Base-by-base conservation (phyloP, 2,113 vertebrate genomes). In the Melanerpes formicivorus region DNA sequence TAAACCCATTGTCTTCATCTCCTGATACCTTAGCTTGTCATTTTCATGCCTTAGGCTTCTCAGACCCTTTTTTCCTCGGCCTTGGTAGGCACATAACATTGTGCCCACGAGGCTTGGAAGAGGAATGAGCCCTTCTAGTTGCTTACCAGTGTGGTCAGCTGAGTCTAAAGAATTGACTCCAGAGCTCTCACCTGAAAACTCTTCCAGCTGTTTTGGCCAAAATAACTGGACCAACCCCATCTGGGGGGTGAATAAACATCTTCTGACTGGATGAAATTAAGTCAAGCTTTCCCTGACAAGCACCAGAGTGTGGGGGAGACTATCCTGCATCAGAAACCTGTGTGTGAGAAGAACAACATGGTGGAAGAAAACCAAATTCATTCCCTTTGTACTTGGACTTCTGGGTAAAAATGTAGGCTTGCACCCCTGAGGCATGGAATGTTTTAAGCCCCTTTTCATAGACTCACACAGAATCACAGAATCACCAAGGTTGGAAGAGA, bases 31-130 rank as follows among this genome's bases (percentile, higher is more conserved):
- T 37, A 46, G 14, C 18, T 79, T 48, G 74, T 76, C 4, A 4
- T 87, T 90, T 77, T 25, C 13, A 4, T 18, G n/a, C n/a, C 14
- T 8, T 25, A 29, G 23, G 1, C 0, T 59, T 64, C 44, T 64
- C 82, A 30, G 34, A 79, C 17, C 11, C 4, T 80, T 52, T 70
- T 80, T 11, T 37, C 37, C 62, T 32, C 3, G 32, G 26, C 14
- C 26, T 70, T 58, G 14, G 55, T 27, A 56, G 62, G n/a, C 0
- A 0, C 3, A 0, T 25, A 65, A 30, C 44, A 59, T 76, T 81
- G 40, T 23, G 32, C 15, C 10, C 37, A 44, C 10, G 10, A 29
- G 7, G 23, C 70, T 3, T 63, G 22, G 15, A 29, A 9, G 5
- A 65, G 14, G 22, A 73, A 16, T 10, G 37, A 70, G 23, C 6